A percentile compares a stretch with the other conserved stretches of the same genome.
Evolutionary conservation across 2,113 vertebrate genomes (phyloP).

Genomic region (Hipposideros armiger): DNA sequence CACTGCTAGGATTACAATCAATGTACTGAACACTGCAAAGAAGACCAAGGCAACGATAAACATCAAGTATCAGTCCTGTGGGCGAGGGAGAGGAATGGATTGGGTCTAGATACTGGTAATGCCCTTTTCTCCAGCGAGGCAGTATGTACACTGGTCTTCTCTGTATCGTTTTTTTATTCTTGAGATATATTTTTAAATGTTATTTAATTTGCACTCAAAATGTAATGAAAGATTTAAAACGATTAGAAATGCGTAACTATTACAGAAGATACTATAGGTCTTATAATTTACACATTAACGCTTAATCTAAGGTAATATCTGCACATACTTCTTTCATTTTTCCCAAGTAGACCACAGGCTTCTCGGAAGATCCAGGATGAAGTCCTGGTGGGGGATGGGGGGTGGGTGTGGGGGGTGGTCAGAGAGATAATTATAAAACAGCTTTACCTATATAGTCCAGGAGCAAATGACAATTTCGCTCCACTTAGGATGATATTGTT

Average conservation of each 20-base stretch:
- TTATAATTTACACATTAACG: background rate
- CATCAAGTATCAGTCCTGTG: background rate
- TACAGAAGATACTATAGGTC: background rate
- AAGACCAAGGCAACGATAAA: background rate
- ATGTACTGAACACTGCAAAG: background rate
- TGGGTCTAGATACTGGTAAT: background rate
- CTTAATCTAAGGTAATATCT: background rate
- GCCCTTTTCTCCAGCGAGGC: background rate
- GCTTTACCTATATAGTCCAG: background rate
- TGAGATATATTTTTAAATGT: background rate
- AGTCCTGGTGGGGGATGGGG: background rate
- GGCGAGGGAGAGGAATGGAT: background rate
- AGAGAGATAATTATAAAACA: background rate
- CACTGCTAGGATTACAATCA: background rate
- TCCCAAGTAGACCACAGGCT: background rate
- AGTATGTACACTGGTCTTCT: background rate
- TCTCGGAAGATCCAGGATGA: background rate
- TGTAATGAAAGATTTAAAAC: background rate
- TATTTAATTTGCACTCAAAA: background rate
- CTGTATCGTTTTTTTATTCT: background rate
- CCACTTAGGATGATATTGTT: background rate
- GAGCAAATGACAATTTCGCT: background rate
- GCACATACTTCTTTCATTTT: background rate
- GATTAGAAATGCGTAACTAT: background rate
- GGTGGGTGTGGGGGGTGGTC: no score